Evolutionary conservation across 2,888 invertebrate genomes (phyloP).

Genomic region (Glyphotaelius pellucidus): DNA sequence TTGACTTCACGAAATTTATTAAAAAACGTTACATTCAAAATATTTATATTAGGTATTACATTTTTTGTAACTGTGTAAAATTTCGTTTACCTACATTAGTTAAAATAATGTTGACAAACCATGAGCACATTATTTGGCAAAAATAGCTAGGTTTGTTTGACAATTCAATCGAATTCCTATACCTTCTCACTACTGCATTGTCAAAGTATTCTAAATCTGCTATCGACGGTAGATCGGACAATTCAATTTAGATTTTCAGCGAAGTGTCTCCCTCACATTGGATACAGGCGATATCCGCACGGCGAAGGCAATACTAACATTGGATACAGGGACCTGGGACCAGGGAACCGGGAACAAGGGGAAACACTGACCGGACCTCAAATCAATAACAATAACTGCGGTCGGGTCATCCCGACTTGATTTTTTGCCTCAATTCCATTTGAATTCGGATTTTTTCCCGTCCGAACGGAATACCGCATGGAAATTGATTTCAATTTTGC

Average conservation of each 20-base stretch:
- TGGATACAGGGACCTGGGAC: neutral
- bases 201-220: neutral
- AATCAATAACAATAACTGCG: slow-evolving; percentile 45
- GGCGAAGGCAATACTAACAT: neutral
- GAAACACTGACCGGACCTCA: slow-evolving; percentile 25
- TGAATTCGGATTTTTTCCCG: slow-evolving; percentile 48
- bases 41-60: too few relatives aligned
- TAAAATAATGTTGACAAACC: neutral
- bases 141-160: neutral
- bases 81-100: too few relatives aligned
- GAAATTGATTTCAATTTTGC: slow-evolving; percentile 50
- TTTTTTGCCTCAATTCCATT: slow-evolving; percentile 48
- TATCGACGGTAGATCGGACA: neutral
- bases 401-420: slow-evolving; percentile 33
- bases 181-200: too few relatives aligned
- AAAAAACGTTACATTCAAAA: too few relatives aligned
- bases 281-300: neutral
- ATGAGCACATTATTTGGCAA: neutral
- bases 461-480: slow-evolving; percentile 18
- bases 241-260: slow-evolving; percentile 36
- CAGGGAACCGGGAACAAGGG: neutral
- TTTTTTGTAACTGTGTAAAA: too few relatives aligned
- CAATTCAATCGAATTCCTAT: neutral
- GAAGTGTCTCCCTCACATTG: neutral
- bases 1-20: too few relatives aligned